phyloP scores from a whole-genome alignment of 2,888 invertebrate species.

The Caenorhabditis afra region DNA sequence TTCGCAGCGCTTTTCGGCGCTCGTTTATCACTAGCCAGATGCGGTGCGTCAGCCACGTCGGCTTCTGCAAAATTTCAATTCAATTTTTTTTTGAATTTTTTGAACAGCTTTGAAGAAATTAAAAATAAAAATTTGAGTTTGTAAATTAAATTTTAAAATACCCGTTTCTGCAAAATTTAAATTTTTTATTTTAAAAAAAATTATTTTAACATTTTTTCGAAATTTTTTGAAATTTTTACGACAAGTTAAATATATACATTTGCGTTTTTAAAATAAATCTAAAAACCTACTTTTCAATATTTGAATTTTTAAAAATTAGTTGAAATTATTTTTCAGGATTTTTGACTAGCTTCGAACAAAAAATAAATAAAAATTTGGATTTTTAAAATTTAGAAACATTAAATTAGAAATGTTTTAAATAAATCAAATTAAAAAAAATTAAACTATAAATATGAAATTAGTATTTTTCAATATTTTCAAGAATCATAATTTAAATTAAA shows the following conservation, averaged over 20 bases:
- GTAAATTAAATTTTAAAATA: no score
- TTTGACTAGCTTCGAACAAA: no score
- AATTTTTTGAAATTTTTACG: neutral
- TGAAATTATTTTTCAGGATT: conserved; percentile 4
- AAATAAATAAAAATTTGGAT: neutral
- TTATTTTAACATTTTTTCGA: neutral
- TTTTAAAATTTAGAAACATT: neutral
- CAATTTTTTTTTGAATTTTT: neutral
- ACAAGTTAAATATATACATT: no score
- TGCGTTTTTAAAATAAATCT: no score
- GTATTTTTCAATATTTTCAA: no score
- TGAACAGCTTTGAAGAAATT: neutral
- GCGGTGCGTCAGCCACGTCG: conserved; percentile 75
- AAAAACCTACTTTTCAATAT: no score
- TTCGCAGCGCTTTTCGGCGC: conserved; percentile 72
- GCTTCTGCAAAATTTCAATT: conserved; percentile 63
- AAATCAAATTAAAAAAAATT: no score
- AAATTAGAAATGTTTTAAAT: no score
- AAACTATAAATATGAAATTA: no score
- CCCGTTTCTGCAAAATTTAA: neutral
- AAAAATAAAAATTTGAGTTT: neutral
- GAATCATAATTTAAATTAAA: no score
- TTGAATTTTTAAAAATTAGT: neutral
- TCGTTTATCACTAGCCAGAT: conserved; percentile 74
- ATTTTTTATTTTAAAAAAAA: conserved; percentile 7